Evolutionary conservation across 2,113 vertebrate genomes (phyloP), one percentile per base, ranked within the genome.

Genomic region (Onychostruthus taczanowskii): DNA sequence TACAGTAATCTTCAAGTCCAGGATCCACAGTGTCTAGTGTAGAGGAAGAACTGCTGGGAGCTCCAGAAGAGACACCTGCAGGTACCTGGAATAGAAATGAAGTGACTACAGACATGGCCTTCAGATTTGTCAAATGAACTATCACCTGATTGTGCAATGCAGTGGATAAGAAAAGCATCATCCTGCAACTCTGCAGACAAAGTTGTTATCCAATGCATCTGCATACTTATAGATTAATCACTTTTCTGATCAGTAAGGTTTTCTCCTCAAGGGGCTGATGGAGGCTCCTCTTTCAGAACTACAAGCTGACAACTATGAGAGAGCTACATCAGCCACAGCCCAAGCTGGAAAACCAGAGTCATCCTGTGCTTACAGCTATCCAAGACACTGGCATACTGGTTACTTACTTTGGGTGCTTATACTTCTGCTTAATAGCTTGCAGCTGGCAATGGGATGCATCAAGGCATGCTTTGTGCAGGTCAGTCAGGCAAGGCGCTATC

Each of bases 371-470:
- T 74, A 49, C 5, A 66, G 23, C 20, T 20, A 33, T 19, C 4
- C 35, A 73, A 62, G 63, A 41, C 20, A 28, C 5, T 39, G 19
- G 33, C 24, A 74, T 31, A 69, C 33, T 35, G 10, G 33, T 35
- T 75, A 97, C 98, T 98, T 97, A 99, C 99, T 98, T 99, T 22
- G 98, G 94, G 70, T 92, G 94, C 94, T 97, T 99, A 85, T 99
- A 99, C 74, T 99, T 99, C 63, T 99, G 98, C 83, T 97, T 98
- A 91, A 99, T 98, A 2, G 98, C 98, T 95, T 99, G 98, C 78
- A 99, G 98, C 33, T 98, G 98, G 26, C 89, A 96, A 82, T 70
- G 97, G 24, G 95, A 96, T 85, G 98, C 97, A 87, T 96, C 90
- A 26, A 98, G 95, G 95, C 98, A 98, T 0, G 97, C 96, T 94